Base-by-base conservation (phyloP, 2,113 vertebrate species). In the Corynorhinus townsendii region DNA sequence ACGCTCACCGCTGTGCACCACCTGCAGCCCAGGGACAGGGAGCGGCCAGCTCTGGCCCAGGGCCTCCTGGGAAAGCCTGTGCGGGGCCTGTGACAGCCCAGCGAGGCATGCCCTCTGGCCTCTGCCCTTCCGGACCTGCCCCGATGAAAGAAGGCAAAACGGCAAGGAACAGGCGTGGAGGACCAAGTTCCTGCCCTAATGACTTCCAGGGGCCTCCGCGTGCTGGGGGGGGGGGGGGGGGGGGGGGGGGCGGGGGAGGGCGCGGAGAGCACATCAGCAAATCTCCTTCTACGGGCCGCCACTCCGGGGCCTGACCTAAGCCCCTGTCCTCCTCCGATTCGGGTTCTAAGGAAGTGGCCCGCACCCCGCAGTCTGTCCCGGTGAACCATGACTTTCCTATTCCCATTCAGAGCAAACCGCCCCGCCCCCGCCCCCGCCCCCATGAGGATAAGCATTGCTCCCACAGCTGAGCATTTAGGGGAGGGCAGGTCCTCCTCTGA, bases 1-100 rank as follows among this genome's bases (percentile, higher is more conserved):
- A n/a, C 4, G 0, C 33, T 1, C 20, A 22, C 15, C 0, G 0
- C 1, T 0, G 22, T 43, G 73, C 30, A 15, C 17, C 62, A 7
- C 26, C 12, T 1, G 24, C 14, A 2, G 40, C 3, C 0, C 2
- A 1, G 33, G 10, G 8, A 0, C n/a, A 45, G 40, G 35, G 83
- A 45, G 69, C 71, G 35, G 47, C 54, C 11, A 0, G n/a, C 56
- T 49, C 75, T 3, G 56, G 69, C 19, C 20, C 9, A 0, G 24
- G 28, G 49, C 76, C 3, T 7, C 14, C 84, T 12, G 3, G 64
- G 52, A 40, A 40, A 35, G 24, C 45, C 77, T 17, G 35, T 11
- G 85, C 54, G 24, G 15, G 2, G 10, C 10, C 7, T 0, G 68
- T 3, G 24, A 40, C 17, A 28, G 19, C 38, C 76, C 26, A 40